Conservation (phyloP, 2,113 vertebrate species). For the Isichthys henryi region DNA sequence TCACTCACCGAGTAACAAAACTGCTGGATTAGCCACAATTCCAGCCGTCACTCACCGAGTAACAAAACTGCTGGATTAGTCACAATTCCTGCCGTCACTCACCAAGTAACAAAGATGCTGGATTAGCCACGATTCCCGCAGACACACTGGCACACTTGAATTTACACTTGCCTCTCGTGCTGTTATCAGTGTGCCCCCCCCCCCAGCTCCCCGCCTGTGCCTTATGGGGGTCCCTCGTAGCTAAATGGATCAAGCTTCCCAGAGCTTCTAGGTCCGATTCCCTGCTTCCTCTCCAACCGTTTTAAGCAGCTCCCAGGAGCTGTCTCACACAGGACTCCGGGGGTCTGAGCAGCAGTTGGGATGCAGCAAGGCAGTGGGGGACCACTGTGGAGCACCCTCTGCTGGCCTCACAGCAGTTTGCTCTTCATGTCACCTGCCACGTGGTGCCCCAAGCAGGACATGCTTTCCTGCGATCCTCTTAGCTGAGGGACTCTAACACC, state of each 20-base stretch:
- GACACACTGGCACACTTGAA: neutral
- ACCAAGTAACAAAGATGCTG: too few relatives aligned
- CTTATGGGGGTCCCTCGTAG: neutral
- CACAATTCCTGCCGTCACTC: too few relatives aligned
- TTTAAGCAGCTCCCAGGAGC: neutral
- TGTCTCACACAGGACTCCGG: neutral
- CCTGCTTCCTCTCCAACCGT: neutral
- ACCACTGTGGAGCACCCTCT: neutral
- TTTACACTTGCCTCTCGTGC: neutral
- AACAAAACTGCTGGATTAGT: too few relatives aligned
- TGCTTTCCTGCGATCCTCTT: neutral
- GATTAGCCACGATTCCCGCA: neutral
- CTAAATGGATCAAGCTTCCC: neutral
- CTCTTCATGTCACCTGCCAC: neutral
- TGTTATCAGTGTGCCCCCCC: neutral
- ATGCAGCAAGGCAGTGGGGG: neutral
- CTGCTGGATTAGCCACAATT: too few relatives aligned
- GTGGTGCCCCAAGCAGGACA: neutral
- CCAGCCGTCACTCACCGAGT: too few relatives aligned
- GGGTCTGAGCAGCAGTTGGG: neutral
- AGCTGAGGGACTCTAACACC: constrained; percentile 26
- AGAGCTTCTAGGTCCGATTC: neutral
- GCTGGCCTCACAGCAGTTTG: neutral
- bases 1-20: too few relatives aligned
- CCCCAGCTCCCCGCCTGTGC: neutral